phyloP scores from a whole-genome alignment of 2,888 invertebrate species.

The Erebia aethiops region DNA sequence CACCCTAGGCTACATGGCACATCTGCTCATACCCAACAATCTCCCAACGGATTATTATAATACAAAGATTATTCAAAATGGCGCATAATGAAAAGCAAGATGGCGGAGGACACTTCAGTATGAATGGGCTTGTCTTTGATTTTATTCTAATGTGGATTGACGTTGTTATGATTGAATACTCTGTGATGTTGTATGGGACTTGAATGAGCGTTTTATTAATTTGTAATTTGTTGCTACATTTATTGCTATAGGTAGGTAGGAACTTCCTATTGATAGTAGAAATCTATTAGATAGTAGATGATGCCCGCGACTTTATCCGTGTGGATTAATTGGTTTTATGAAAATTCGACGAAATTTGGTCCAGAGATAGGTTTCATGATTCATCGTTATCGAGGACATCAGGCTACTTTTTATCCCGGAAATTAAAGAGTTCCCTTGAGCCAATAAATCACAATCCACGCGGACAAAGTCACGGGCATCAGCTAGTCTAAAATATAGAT shows the following conservation, averaged over 20 bases:
- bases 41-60: slow-evolving; percentile 57
- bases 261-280: too few relatives aligned
- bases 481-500: too few relatives aligned
- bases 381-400: too few relatives aligned
- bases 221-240: slow-evolving; percentile 13
- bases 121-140: slow-evolving; percentile 35
- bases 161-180: slow-evolving; percentile 24
- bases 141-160: slow-evolving; percentile 29
- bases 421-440: too few relatives aligned
- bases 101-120: slow-evolving; percentile 55
- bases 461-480: too few relatives aligned
- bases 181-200: slow-evolving; percentile 7
- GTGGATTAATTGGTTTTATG: too few relatives aligned
- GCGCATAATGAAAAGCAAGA: slow-evolving; percentile 66
- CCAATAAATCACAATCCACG: too few relatives aligned
- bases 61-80: slow-evolving; percentile 57
- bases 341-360: too few relatives aligned
- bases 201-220: neutral
- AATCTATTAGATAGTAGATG: too few relatives aligned
- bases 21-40: slow-evolving; percentile 58
- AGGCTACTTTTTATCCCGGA: too few relatives aligned
- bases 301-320: too few relatives aligned
- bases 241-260: neutral
- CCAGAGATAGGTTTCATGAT: too few relatives aligned
- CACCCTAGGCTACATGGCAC: slow-evolving; percentile 58